Evolutionary conservation across 2,113 vertebrate species (phyloP).

Genomic region (Festucalex cinctus): DNA sequence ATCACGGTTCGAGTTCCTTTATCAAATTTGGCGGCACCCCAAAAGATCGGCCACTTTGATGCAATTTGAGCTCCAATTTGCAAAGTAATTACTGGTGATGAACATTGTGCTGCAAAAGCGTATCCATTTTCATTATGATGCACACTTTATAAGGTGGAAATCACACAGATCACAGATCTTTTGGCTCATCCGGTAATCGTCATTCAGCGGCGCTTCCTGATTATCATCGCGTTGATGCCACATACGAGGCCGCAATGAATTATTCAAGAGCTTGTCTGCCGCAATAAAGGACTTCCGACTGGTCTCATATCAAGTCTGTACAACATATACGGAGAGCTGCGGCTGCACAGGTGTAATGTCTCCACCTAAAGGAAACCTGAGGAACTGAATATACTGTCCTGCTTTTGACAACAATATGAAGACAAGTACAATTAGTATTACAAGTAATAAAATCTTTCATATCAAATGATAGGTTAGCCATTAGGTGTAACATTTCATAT

Average conservation of each 20-base stretch:
- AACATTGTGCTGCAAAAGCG: conserved; percentile 4
- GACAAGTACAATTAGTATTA: conserved; percentile 35
- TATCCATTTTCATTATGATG: conserved; percentile 31
- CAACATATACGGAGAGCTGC: conserved; percentile 26
- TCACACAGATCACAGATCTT: conserved; percentile 31
- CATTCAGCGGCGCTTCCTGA: conserved; percentile 44
- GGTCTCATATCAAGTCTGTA: conserved; percentile 30
- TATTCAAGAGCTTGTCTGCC: conserved; percentile 46
- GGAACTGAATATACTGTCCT: conserved; percentile 32
- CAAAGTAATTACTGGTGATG: conserved; percentile 36
- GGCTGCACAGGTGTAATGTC: conserved; percentile 66
- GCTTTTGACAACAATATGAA: conserved; percentile 52
- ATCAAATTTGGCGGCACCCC: conserved; percentile 16
- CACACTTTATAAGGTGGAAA: conserved; percentile 20
- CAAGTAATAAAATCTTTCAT: conserved; percentile 55
- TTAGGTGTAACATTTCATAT: too few relatives aligned
- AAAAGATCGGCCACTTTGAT: conserved; percentile 10
- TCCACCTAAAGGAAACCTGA: conserved; percentile 65
- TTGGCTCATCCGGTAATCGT: conserved; percentile 37
- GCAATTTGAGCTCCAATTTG: conserved; percentile 24
- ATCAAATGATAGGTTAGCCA: conserved; percentile 52
- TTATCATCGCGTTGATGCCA: conserved; percentile 47
- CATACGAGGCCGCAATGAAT: conserved; percentile 43
- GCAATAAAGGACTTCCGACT: conserved; percentile 44
- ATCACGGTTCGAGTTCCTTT: conserved; percentile 7